These are phyloP conservation scores for Cerastis leucographa DNA, from an alignment of 2,888 invertebrate species.

Conservation along the genomic window DNA sequence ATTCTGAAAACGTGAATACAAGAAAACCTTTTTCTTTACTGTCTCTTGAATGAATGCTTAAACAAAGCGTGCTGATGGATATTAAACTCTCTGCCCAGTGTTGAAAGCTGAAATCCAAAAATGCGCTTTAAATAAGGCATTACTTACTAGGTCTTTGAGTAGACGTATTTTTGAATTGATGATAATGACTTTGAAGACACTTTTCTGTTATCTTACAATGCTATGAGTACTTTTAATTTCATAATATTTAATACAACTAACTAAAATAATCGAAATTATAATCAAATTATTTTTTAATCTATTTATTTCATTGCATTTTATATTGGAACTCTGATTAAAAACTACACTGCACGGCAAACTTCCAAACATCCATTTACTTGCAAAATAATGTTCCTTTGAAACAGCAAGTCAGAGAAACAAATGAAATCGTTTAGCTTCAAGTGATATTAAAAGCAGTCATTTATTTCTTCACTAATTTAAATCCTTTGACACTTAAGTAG, in stretches of 20 bases:
- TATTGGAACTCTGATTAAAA: neutral
- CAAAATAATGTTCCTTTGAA: neutral
- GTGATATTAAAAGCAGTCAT: slow-evolving; percentile 16
- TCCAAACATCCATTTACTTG: neutral
- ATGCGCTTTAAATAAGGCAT: neutral
- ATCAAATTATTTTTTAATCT: neutral
- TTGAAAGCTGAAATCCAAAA: neutral
- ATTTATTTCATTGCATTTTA: neutral
- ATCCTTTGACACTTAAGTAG: neutral
- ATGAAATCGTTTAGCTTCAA: slow-evolving; percentile 26
- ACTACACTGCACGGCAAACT: neutral
- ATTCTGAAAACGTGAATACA: neutral
- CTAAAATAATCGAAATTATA: neutral
- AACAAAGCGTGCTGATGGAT: neutral
- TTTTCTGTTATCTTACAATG: neutral
- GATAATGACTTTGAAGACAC: neutral
- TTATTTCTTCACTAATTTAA: slow-evolving; percentile 14
- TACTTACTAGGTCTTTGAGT: neutral
- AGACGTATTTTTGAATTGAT: neutral
- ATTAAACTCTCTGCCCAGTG: neutral
- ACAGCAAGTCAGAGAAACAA: slow-evolving; percentile 10
- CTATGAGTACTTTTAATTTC: neutral
- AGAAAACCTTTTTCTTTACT: neutral
- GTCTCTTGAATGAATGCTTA: neutral
- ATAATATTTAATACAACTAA: neutral